Conservation (phyloP, 1,140 invertebrate genomes). For the Drosophila azteca region DNA sequence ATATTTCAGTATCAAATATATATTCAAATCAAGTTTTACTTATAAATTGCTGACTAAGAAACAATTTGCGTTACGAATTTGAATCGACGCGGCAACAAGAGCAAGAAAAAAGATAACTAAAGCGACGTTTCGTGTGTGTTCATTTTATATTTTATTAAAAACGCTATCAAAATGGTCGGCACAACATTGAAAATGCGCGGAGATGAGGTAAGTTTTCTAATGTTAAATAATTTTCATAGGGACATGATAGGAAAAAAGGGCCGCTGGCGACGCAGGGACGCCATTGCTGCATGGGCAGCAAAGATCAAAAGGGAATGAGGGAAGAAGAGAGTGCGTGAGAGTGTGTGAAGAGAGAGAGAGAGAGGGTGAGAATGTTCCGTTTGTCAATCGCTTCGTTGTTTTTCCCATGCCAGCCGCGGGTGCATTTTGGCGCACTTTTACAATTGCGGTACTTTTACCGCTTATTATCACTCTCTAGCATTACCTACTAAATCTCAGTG, state of each 20-base stretch:
- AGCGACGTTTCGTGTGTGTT: slow-evolving; percentile 25
- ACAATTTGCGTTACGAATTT: background rate
- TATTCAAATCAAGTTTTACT: slow-evolving; percentile 22
- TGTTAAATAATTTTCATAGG: background rate
- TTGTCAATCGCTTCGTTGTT: slow-evolving; percentile 32
- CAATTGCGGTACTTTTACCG: slow-evolving; percentile 53
- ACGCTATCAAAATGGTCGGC: slow-evolving; percentile 60
- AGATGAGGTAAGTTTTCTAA: slow-evolving; percentile 66
- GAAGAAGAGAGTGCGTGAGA: background rate
- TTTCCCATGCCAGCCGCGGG: slow-evolving; percentile 5
- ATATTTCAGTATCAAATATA: slow-evolving; percentile 22
- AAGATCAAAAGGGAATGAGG: background rate
- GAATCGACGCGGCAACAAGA: slow-evolving; percentile 14
- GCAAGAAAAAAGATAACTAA: slow-evolving; percentile 12
- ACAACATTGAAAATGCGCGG: slow-evolving; percentile 62
- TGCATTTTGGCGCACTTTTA: slow-evolving; percentile 61
- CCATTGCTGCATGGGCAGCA: slow-evolving; percentile 55
- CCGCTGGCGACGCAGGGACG: slow-evolving; percentile 30
- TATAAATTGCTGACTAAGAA: slow-evolving; percentile 2
- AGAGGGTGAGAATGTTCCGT: slow-evolving; percentile 59
- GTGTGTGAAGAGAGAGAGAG: slow-evolving; percentile 4
- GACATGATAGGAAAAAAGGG: slow-evolving; percentile 19
- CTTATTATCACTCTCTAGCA: slow-evolving; percentile 25
- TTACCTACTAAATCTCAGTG: slow-evolving; percentile 2
- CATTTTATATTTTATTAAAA: slow-evolving; percentile 16